phyloP scores from a whole-genome alignment of 2,113 vertebrate species.

The Amblyopsis rosae region DNA sequence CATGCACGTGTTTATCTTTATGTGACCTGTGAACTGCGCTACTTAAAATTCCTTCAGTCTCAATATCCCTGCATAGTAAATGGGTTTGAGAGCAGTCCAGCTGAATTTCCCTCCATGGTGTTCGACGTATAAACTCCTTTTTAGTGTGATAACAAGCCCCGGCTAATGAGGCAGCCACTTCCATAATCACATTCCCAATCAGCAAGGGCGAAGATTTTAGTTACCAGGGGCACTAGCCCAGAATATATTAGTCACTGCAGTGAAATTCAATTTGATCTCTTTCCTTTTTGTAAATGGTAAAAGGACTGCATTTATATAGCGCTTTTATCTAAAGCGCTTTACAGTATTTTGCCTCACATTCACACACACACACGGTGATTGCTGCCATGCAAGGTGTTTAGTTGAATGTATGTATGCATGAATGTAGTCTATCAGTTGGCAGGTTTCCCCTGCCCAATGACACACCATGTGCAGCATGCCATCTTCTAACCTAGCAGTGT shows the following conservation, averaged over 20 bases:
- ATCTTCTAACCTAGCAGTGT: not conserved
- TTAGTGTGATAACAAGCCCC: constrained; percentile 16
- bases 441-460: too few relatives aligned
- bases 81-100: constrained; percentile 2
- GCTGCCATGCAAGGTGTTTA: too few relatives aligned
- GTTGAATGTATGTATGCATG: too few relatives aligned
- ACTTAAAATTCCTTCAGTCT: constrained; percentile 5
- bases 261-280: constrained; percentile 3
- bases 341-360: too few relatives aligned
- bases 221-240: constrained; percentile 6
- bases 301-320: too few relatives aligned
- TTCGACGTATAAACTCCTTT: constrained; percentile 21
- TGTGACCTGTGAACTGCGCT: constrained; percentile 1
- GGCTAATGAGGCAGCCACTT: constrained; percentile 25
- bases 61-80: not conserved
- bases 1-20: not conserved
- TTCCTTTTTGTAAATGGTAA: too few relatives aligned
- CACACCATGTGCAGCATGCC: not conserved
- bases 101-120: constrained; percentile 16
- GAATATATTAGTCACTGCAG: not conserved
- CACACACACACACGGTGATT: too few relatives aligned
- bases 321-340: too few relatives aligned
- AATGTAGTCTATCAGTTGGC: too few relatives aligned
- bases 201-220: not conserved
- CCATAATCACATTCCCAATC: constrained; percentile 17